phyloP scores from a whole-genome alignment of 2,888 invertebrate genomes.

The Nephrotoma flavescens region DNA sequence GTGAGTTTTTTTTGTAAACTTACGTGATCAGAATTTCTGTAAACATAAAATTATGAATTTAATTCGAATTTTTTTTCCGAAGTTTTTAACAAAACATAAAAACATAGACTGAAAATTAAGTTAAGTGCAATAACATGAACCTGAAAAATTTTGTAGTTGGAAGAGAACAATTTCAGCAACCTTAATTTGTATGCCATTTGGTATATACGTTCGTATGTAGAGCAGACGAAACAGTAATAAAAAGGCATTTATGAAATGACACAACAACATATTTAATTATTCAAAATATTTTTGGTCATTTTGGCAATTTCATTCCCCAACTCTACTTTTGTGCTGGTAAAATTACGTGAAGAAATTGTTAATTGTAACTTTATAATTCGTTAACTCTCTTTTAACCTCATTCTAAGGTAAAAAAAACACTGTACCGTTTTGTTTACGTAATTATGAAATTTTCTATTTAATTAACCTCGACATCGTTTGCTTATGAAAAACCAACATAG shows the following conservation, averaged over 20 bases:
- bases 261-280: neutral
- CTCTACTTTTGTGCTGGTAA: neutral
- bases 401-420: too few relatives aligned
- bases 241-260: neutral
- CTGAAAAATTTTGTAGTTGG: neutral
- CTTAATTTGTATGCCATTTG: neutral
- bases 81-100: neutral
- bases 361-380: neutral
- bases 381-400: neutral
- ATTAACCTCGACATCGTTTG: neutral
- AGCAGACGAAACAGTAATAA: neutral
- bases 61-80: neutral
- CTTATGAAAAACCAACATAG: neutral
- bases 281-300: neutral
- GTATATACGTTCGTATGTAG: neutral
- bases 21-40: neutral
- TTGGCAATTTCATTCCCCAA: neutral
- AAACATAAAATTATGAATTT: neutral
- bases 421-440: neutral
- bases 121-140: neutral
- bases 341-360: neutral
- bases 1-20: neutral
- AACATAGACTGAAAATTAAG: neutral
- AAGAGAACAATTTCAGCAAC: neutral
- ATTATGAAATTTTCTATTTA: neutral